phyloP scores from a whole-genome alignment of 2,797 vertebrate genomes.

The Sphenodon punctatus region DNA sequence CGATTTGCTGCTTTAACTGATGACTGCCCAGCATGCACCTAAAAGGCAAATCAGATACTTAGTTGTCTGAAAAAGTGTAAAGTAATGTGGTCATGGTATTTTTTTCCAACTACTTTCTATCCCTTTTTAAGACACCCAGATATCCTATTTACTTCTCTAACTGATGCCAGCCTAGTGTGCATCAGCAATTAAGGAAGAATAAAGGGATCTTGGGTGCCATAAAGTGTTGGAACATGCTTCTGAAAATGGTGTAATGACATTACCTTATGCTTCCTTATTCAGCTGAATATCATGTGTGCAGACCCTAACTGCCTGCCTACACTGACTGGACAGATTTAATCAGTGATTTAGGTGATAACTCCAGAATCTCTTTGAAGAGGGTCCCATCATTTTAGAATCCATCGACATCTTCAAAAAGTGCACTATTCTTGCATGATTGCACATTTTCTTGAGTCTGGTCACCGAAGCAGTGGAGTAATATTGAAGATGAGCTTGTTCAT shows the following conservation, averaged over 20 bases:
- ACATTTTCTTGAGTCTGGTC: too few relatives aligned
- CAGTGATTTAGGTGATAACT: too few relatives aligned
- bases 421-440: background rate
- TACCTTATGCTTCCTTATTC: background rate
- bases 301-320: background rate
- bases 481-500: too few relatives aligned
- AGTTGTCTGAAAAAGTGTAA: slow-evolving; percentile 11
- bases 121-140: background rate
- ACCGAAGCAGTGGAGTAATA: background rate
- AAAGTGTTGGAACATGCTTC: background rate
- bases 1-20: background rate
- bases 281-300: background rate
- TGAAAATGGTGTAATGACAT: slow-evolving; percentile 16
- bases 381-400: background rate
- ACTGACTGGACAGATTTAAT: background rate
- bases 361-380: too few relatives aligned
- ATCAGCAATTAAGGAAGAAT: background rate
- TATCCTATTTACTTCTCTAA: slow-evolving; percentile 12
- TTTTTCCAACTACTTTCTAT: background rate
- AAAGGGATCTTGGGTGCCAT: background rate
- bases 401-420: background rate
- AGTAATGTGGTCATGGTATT: background rate
- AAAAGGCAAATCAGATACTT: background rate
- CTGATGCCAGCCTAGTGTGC: background rate
- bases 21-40: background rate